Conservation (phyloP, 2,888 invertebrate species). For the Rosalia funebris region DNA sequence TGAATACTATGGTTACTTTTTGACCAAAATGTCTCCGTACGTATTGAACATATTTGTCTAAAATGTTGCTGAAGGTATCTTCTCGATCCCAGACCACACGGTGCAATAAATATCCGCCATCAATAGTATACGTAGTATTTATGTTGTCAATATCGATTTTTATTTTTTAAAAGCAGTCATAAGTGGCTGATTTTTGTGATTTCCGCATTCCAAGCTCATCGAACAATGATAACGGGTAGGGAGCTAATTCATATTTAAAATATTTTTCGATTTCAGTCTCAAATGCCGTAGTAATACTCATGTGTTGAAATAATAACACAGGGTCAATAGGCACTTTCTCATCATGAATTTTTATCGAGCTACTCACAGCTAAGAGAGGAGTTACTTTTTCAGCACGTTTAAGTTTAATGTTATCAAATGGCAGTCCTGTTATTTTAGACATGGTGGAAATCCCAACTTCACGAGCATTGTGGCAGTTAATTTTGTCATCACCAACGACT, state of each 20-base stretch:
- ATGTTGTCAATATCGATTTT: background rate
- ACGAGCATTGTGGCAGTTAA: conserved; percentile 36
- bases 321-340: conserved; percentile 40
- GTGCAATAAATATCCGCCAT: background rate
- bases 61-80: background rate
- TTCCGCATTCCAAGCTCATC: background rate
- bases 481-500: conserved; percentile 46
- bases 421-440: conserved; percentile 46
- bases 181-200: background rate
- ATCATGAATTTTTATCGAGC: conserved; percentile 48
- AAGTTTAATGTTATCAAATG: conserved; percentile 50
- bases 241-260: conserved; percentile 27
- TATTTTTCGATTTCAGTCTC: conserved; percentile 35
- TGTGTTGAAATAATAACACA: conserved; percentile 25
- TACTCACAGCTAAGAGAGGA: conserved; percentile 46
- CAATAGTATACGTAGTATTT: no score
- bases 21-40: background rate
- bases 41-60: background rate
- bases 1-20: background rate
- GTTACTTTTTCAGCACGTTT: conserved; percentile 50
- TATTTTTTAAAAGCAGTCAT: background rate
- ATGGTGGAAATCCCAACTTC: conserved; percentile 49
- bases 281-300: background rate
- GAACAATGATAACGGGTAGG: background rate
- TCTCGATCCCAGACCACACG: background rate